Conservation (phyloP, 2,888 invertebrate genomes). For the Patella depressa region DNA sequence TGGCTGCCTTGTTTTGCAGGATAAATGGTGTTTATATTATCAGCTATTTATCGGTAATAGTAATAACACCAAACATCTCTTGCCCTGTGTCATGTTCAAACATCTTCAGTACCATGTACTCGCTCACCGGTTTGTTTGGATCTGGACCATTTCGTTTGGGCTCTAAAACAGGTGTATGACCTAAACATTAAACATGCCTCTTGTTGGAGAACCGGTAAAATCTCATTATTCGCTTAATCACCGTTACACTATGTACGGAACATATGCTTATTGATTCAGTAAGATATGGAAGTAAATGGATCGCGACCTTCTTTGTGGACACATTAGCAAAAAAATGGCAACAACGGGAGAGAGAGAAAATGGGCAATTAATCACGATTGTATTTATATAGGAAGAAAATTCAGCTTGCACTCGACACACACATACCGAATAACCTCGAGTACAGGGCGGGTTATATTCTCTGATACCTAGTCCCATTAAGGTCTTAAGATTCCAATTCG, state of each 20-base stretch:
- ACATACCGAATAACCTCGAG: no score
- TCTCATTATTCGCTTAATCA: background rate
- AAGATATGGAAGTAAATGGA: background rate
- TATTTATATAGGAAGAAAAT: background rate
- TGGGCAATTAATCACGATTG: constrained; percentile 10
- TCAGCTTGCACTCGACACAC: no score
- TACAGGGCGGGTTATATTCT: no score
- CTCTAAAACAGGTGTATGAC: constrained; percentile 6
- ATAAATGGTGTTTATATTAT: no score
- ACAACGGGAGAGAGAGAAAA: background rate
- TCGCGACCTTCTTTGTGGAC: constrained; percentile 9
- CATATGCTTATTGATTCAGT: background rate
- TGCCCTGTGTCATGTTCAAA: no score
- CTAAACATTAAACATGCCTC: background rate
- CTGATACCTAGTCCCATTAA: no score
- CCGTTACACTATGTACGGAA: background rate
- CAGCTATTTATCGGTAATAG: no score
- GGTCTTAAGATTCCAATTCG: no score
- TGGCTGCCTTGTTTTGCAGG: no score
- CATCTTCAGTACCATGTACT: background rate
- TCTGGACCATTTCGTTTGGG: constrained; percentile 1
- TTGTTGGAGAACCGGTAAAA: background rate
- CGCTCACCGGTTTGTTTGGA: constrained; percentile 10
- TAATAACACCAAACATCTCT: no score
- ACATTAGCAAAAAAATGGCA: constrained; percentile 6